Evolutionary conservation across 2,888 invertebrate genomes (phyloP).

Genomic region (Pristionchus mayeri): DNA sequence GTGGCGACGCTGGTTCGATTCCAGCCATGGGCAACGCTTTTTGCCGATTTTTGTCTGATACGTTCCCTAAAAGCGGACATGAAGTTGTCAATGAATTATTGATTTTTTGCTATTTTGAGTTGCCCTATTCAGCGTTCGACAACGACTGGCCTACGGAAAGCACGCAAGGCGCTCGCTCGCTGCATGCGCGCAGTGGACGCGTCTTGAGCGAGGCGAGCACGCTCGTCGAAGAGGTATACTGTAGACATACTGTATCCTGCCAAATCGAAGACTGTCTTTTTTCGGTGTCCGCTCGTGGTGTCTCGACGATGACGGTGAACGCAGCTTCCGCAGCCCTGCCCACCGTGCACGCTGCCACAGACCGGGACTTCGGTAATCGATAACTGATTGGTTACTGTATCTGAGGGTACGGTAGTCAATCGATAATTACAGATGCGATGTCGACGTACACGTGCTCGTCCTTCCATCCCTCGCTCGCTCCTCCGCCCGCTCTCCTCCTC

Average conservation of each 20-base stretch:
- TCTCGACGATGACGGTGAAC: neutral
- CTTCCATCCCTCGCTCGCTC: neutral
- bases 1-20: slow-evolving; percentile 69
- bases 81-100: neutral
- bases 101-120: neutral
- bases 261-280: too few relatives aligned
- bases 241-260: neutral
- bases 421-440: neutral
- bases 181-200: neutral
- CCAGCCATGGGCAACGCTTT: slow-evolving; percentile 49
- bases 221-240: neutral
- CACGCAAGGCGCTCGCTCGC: slow-evolving; percentile 34
- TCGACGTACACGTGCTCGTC: slow-evolving; percentile 13
- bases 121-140: slow-evolving; percentile 1
- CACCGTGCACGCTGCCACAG: neutral
- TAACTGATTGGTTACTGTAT: neutral
- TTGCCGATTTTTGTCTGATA: neutral
- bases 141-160: slow-evolving; percentile 46
- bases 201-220: neutral
- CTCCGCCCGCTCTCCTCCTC: neutral
- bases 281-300: too few relatives aligned
- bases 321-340: neutral
- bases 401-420: neutral
- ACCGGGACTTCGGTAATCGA: neutral
- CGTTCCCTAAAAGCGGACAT: neutral